Conservation (phyloP, 2,113 vertebrate species). For the Leucoraja erinaceus region DNA sequence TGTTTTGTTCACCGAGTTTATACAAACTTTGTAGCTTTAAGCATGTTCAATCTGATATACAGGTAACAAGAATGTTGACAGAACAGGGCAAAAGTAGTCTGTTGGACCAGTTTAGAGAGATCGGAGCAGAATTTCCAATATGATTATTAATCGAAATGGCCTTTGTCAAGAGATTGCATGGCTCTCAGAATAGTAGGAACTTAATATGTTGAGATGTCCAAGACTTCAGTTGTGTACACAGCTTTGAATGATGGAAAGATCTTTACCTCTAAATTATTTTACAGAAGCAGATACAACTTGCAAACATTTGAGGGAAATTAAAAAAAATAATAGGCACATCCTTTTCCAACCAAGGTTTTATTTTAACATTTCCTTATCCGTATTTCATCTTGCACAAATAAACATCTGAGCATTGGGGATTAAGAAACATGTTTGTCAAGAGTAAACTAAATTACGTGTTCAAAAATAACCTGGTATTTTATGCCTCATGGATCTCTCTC, state of each 20-base stretch:
- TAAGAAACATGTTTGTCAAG: constrained; percentile 26
- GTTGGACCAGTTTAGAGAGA: not conserved
- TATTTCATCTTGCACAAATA: not conserved
- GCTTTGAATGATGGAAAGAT: not conserved
- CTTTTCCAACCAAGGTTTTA: not conserved
- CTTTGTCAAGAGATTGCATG: not conserved
- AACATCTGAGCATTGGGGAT: not conserved
- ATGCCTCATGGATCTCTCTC: not conserved
- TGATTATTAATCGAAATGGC: no score
- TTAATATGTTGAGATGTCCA: not conserved
- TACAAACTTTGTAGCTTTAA: not conserved
- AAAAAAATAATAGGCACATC: not conserved
- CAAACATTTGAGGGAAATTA: not conserved
- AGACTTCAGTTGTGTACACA: not conserved
- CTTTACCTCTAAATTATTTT: not conserved
- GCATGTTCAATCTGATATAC: not conserved
- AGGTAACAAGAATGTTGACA: not conserved
- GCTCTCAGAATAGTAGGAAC: not conserved
- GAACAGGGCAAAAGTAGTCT: not conserved
- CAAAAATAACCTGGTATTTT: constrained; percentile 28
- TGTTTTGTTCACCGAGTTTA: not conserved
- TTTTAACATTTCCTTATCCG: not conserved
- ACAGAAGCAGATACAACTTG: not conserved
- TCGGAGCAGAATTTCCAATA: no score
- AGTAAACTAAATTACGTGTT: not conserved